Evolutionary conservation across 2,888 invertebrate species (phyloP).

Genomic region (Melanophora roralis): DNA sequence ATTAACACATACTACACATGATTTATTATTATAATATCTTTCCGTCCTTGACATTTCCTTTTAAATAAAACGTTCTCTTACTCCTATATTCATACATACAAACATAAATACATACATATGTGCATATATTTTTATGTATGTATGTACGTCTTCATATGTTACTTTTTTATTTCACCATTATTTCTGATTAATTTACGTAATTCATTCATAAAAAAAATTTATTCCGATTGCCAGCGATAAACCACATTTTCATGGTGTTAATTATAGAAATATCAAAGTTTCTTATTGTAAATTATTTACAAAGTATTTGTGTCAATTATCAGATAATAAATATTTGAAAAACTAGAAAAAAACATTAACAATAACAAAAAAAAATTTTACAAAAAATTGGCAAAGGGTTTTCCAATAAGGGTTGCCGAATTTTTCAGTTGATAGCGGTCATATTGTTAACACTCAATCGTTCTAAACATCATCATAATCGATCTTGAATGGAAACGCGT

Average conservation of each 20-base stretch:
- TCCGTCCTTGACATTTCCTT: too few species aligned
- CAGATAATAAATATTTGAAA: conserved; percentile 37
- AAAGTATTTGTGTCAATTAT: conserved; percentile 62
- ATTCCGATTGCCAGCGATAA: conserved; percentile 22
- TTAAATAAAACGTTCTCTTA: too few species aligned
- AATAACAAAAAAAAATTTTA: not conserved
- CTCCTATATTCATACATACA: too few species aligned
- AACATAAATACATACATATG: not conserved
- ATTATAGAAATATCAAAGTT: conserved; percentile 44
- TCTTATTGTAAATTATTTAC: conserved; percentile 33
- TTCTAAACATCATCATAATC: too few species aligned
- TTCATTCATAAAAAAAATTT: conserved; percentile 21
- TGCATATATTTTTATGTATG: not conserved
- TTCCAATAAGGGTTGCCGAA: too few species aligned
- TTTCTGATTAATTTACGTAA: not conserved
- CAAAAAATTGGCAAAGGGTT: not conserved
- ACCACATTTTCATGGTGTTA: conserved; percentile 52
- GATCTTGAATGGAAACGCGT: too few species aligned
- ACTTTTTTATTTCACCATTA: conserved; percentile 4
- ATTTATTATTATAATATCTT: too few species aligned
- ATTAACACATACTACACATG: too few species aligned
- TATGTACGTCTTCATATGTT: too few species aligned
- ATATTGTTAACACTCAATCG: too few species aligned
- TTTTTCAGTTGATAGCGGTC: too few species aligned
- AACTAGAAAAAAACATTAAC: not conserved